These are phyloP conservation scores for Tachuris rubrigastra DNA, from an alignment of 2,113 vertebrate genomes.

Conservation along the genomic window DNA sequence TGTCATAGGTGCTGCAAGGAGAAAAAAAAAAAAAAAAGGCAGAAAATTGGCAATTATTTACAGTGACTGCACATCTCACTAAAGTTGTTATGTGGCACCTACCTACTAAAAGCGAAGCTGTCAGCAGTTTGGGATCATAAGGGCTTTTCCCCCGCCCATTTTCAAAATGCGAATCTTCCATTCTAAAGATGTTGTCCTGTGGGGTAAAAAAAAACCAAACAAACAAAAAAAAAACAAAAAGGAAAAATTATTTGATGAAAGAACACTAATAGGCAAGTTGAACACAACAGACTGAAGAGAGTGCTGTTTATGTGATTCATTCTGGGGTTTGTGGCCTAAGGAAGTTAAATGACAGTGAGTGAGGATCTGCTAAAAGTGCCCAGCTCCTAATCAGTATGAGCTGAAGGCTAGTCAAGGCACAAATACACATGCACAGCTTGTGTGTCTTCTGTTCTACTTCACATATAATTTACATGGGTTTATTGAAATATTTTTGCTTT, in stretches of 20 bases:
- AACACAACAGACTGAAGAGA: not conserved
- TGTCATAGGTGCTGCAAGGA: not conserved
- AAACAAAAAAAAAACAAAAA: not conserved
- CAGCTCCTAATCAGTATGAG: not conserved
- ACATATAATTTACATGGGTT: not conserved
- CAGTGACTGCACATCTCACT: not conserved
- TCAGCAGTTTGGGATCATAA: constrained; percentile 93
- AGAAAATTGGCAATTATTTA: not conserved
- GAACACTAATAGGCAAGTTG: not conserved
- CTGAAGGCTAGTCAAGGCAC: not conserved
- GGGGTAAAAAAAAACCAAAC: constrained; percentile 30
- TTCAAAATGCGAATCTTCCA: constrained; percentile 87
- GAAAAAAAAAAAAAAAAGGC: not conserved
- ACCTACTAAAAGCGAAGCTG: constrained; percentile 94
- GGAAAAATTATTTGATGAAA: constrained; percentile 9
- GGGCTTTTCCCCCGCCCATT: constrained; percentile 97
- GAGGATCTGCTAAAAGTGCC: not conserved
- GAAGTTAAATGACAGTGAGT: not conserved
- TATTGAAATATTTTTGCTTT: not conserved
- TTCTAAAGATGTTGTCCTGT: constrained; percentile 90
- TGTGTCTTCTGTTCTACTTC: not conserved
- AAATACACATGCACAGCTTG: not conserved
- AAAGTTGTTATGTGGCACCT: constrained; percentile 44
- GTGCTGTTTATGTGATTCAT: not conserved
- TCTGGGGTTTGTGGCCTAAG: not conserved